phyloP scores from a whole-genome alignment of 1,140 invertebrate genomes.

The Tribolium castaneum region DNA sequence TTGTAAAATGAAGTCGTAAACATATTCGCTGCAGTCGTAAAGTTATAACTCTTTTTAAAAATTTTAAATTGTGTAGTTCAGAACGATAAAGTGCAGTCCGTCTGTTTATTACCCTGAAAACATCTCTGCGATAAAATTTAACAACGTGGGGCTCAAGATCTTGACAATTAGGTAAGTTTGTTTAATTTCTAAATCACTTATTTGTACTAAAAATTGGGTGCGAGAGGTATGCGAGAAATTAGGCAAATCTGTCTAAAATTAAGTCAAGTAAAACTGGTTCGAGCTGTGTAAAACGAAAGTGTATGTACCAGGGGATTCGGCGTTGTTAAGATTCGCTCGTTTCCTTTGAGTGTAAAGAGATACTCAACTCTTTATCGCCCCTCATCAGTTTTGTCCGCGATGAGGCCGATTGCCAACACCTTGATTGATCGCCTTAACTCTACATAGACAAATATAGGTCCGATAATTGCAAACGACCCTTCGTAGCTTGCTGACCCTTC shows the following conservation, averaged over 20 bases:
- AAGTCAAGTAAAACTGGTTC: background rate
- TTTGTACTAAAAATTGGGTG: background rate
- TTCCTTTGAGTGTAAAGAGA: background rate
- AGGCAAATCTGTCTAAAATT: background rate
- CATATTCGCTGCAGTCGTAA: background rate
- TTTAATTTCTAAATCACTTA: background rate
- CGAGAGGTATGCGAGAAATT: background rate
- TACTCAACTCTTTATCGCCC: constrained; percentile 8
- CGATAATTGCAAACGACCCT: constrained; percentile 17
- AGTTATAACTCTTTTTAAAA: background rate
- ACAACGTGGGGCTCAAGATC: background rate
- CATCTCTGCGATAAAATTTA: background rate
- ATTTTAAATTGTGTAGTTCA: background rate
- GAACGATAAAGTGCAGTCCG: too few relatives aligned
- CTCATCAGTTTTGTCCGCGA: constrained; percentile 6
- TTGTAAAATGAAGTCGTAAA: background rate
- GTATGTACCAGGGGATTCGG: background rate
- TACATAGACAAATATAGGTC: constrained; percentile 19
- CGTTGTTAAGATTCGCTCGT: background rate
- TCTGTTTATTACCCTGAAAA: too few relatives aligned
- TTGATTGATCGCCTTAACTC: constrained; percentile 23
- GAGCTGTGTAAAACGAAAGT: background rate
- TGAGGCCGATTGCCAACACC: background rate
- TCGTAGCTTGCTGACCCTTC: background rate
- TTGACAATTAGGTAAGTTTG: background rate